These are phyloP conservation scores for Ceratina australensis DNA, from an alignment of 1,140 invertebrate genomes.

Conservation along the genomic window DNA sequence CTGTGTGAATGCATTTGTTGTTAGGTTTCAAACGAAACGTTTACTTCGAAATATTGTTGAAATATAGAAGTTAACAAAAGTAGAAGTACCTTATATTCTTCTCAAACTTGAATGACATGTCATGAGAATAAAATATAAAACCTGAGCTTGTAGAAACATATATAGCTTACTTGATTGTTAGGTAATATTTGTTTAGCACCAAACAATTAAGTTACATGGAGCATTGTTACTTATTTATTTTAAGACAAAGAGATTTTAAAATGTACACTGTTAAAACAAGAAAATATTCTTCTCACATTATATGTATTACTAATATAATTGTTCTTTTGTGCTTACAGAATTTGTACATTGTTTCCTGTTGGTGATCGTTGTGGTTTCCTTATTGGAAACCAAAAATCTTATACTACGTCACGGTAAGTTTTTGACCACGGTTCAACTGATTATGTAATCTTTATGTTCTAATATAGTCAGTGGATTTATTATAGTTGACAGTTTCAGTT, in stretches of 20 bases:
- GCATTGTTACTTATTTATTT: neutral
- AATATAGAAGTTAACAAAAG: neutral
- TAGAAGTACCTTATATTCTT: neutral
- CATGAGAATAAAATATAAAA: neutral
- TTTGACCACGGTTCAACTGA: neutral
- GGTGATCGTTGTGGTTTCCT: conserved; percentile 72
- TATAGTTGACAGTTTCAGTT: neutral
- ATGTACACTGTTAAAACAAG: neutral
- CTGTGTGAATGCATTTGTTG: neutral
- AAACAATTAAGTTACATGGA: neutral
- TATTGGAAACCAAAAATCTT: conserved; percentile 68
- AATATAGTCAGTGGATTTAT: neutral
- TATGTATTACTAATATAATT: neutral
- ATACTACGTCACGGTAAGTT: conserved; percentile 72
- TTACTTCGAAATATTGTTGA: neutral
- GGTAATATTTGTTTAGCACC: neutral
- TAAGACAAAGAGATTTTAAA: neutral
- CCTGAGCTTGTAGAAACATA: neutral
- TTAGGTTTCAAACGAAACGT: neutral
- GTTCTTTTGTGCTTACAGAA: conserved; percentile 46
- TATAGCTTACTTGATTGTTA: conserved; percentile 1
- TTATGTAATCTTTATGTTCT: neutral
- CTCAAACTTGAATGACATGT: neutral
- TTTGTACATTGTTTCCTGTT: conserved; percentile 48
- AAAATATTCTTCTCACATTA: neutral